Evolutionary conservation across 2,113 vertebrate genomes (phyloP), one percentile per base, ranked within the genome.

Genomic region (Mesitornis unicolor): DNA sequence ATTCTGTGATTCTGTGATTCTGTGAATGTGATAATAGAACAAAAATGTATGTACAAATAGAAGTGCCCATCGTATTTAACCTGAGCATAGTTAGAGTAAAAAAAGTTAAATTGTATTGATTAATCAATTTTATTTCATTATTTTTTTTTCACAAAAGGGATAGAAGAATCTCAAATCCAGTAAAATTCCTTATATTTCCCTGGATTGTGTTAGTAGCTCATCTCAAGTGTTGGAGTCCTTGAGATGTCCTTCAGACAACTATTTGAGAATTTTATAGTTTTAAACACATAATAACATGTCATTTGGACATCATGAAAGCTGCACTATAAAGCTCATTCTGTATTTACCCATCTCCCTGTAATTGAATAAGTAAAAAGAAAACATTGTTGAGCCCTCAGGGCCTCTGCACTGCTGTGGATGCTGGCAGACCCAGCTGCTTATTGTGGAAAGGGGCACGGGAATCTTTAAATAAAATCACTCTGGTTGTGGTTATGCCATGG

Each of bases 281-380:
- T 74, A 77, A 86, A 40, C n/a, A 35, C 63, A 48, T 8, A 71
- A 59, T 67, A 54, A 61, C 20, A 35, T 61, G 33, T 86, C 47
- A 69, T 93, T 75, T 71, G 68, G 85, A 85, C 33, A 47, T 51
- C 56, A 35, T 76, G 57, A 69, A 90, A 84, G 3, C 51, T 77
- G 21, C 47, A 51, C 51, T 60, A 75, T 84, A 88, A 92, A 93
- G 68, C 43, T 50, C 51, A 7, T 68, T 94, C 60, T 81, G 50
- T 75, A 70, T 94, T 96, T 95, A 86, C 74, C 64, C 71, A 93
- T 84, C 38, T 50, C 35, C 29, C 59, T 71, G 28, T 93, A 96
- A 96, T 90, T 90, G 47, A 92, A 70, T 90, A 94, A 90, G 43
- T 56, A 69, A 69, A 92, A 90, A 77, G 51, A 69, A 93, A 95